These are phyloP conservation scores for Strigamia transsilvanica DNA, from an alignment of 2,888 invertebrate genomes.

Conservation along the genomic window DNA sequence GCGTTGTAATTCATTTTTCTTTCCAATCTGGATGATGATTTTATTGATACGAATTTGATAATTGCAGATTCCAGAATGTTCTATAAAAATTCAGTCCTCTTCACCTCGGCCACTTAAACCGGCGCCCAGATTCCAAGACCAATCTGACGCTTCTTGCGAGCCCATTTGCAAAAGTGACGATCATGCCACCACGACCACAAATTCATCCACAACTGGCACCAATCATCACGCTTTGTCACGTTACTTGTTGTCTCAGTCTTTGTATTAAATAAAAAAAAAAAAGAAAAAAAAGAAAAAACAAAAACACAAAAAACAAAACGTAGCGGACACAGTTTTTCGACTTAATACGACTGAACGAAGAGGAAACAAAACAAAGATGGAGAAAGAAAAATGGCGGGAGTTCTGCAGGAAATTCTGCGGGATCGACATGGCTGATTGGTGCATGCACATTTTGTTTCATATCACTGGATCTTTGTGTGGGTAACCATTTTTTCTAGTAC, in stretches of 20 bases:
- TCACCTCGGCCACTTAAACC: constrained; percentile 81
- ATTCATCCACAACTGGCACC: constrained; percentile 41
- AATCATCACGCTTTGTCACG: constrained; percentile 41
- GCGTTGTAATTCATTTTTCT: neutral
- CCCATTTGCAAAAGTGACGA: constrained; percentile 18
- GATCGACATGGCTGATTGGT: neutral
- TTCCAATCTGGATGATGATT: neutral
- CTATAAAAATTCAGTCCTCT: constrained; percentile 89
- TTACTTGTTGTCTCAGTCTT: constrained; percentile 48
- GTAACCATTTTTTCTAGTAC: neutral
- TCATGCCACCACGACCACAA: constrained; percentile 28
- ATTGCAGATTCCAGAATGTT: constrained; percentile 50
- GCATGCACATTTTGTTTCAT: constrained; percentile 33
- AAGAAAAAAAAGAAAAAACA: neutral
- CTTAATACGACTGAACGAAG: neutral
- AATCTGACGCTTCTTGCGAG: constrained; percentile 18
- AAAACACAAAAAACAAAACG: no score
- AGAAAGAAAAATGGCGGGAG: neutral
- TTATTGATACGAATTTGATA: neutral
- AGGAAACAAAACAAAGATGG: neutral
- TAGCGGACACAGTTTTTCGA: no score
- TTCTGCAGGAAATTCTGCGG: no score
- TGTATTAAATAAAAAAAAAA: neutral
- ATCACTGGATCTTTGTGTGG: neutral
- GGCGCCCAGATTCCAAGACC: constrained; percentile 35